Percentiles rank a stretch among this genome's conserved stretches.
These are phyloP conservation scores for Alviniconcha marisindica DNA, from an alignment of 1,140 invertebrate genomes.

Conservation along the genomic window DNA sequence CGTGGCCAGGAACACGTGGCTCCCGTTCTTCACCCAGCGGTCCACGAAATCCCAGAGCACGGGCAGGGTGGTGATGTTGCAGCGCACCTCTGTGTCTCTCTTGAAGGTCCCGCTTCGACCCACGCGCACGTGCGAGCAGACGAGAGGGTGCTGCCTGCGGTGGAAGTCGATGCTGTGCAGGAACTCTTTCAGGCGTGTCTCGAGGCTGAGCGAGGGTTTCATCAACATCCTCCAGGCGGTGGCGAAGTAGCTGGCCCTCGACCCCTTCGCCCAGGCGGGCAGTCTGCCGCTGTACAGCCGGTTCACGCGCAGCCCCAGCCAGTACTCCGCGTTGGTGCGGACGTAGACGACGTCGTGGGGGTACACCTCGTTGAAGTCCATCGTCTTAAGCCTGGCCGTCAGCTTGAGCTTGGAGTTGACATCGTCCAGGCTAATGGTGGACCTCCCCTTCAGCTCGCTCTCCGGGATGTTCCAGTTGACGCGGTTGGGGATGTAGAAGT, in stretches of 20 bases:
- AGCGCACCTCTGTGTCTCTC: slow-evolving; percentile 25
- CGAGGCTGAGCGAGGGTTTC: not conserved
- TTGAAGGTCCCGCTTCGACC: slow-evolving; percentile 51
- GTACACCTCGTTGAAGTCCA: slow-evolving; percentile 41
- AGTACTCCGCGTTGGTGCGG: slow-evolving; percentile 42
- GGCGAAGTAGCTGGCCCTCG: not conserved
- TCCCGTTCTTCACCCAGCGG: slow-evolving; percentile 20
- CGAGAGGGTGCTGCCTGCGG: slow-evolving; percentile 14
- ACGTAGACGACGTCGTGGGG: slow-evolving; percentile 49
- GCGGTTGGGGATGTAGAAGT: slow-evolving; percentile 46
- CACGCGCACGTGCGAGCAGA: slow-evolving; percentile 55
- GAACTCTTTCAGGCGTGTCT: not conserved
- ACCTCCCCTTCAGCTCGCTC: slow-evolving; percentile 10
- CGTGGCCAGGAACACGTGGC: slow-evolving; percentile 52
- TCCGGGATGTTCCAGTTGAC: slow-evolving; percentile 45
- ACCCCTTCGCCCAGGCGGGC: slow-evolving; percentile 21
- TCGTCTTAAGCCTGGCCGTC: not conserved
- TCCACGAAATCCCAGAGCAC: slow-evolving; percentile 46
- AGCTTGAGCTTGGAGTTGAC: not conserved
- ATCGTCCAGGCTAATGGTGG: slow-evolving; percentile 2
- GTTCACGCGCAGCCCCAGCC: slow-evolving; percentile 26
- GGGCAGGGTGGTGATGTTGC: slow-evolving; percentile 12
- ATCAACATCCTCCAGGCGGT: slow-evolving; percentile 23
- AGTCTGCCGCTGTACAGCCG: not conserved
- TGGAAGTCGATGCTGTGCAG: not conserved